Conservation (phyloP, 2,113 vertebrate genomes). For the Hippocampus mohnikei region DNA sequence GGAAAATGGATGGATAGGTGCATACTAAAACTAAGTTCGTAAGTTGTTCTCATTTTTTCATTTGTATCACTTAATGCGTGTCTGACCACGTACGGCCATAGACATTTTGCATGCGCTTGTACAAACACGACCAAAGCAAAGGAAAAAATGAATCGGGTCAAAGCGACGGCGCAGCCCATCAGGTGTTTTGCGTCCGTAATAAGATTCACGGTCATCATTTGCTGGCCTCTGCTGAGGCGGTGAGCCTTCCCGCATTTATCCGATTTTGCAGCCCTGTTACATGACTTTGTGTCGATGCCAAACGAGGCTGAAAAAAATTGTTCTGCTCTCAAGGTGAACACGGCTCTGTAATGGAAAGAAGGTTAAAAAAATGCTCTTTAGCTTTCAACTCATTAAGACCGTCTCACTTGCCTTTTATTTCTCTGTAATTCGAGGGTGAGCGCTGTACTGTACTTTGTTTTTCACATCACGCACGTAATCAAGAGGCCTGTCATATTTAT, state of each 20-base stretch:
- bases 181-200: slow-evolving; percentile 57
- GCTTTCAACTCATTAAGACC: slow-evolving; percentile 45
- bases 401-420: slow-evolving; percentile 38
- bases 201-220: slow-evolving; percentile 55
- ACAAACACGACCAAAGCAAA: no score
- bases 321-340: slow-evolving; percentile 43
- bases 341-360: slow-evolving; percentile 31
- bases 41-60: no score
- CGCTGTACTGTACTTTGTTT: slow-evolving; percentile 14
- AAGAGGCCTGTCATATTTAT: no score
- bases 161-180: slow-evolving; percentile 48
- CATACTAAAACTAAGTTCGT: no score
- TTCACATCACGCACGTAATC: not conserved
- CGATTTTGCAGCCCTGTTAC: slow-evolving; percentile 28
- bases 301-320: slow-evolving; percentile 14
- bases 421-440: slow-evolving; percentile 16
- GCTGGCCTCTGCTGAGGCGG: slow-evolving; percentile 38
- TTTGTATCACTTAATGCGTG: no score
- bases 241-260: slow-evolving; percentile 40
- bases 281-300: not conserved
- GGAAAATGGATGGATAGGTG: no score
- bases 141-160: slow-evolving; percentile 7
- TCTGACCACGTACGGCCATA: no score
- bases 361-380: slow-evolving; percentile 6
- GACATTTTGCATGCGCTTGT: no score